Evolutionary conservation across 2,888 invertebrate species (phyloP), one percentile per base, ranked within the genome.

Genomic region (Hirtodrosophila duncani): DNA sequence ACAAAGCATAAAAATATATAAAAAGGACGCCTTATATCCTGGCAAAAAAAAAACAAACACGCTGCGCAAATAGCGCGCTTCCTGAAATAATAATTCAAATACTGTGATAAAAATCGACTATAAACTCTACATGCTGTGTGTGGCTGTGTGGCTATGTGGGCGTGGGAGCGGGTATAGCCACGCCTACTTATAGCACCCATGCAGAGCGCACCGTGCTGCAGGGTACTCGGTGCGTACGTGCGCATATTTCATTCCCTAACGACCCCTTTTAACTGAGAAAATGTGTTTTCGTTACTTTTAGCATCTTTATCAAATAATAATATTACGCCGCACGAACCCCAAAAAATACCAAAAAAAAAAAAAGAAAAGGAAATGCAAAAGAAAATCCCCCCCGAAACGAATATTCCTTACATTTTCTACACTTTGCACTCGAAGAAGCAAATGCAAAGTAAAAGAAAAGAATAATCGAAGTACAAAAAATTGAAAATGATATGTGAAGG

Each of bases 251-350:
- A 83, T 82, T 82, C 74, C 70, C 81, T 84, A 84, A 83, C 83
- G 83, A 84, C 83, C 84, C 83, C 83, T 83, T 84, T 83, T 84
- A 83, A 84, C 84, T 80, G 75, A 72, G 67, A 83, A 83, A 83
- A 84, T 83, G 83, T 84, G 83, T 84, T 83, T 83, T 83, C 81
- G 79, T 83, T 83, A 83, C 82, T 81, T 79, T 81, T 82, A 82
- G 80, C 82, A 84, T 83, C 84, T 83, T 83, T 83, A 83, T 83
- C 83, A 84, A 84, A 84, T 83, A 83, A 84, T 84, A 83, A 83
- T 83, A 82, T 80, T 83, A 84, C 79, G 68, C 81, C 67, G 63
- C 78, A 67, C 74, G 67, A 66, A 60, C 70, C 67, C 70, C 67
- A 72, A 79, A 3, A 18, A 46, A 10, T 52, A 17, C 44, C 56